Percentiles rank a stretch among this genome's conserved stretches.
phyloP scores from a whole-genome alignment of 2,797 vertebrate species.

The Muscicapa comitata region DNA sequence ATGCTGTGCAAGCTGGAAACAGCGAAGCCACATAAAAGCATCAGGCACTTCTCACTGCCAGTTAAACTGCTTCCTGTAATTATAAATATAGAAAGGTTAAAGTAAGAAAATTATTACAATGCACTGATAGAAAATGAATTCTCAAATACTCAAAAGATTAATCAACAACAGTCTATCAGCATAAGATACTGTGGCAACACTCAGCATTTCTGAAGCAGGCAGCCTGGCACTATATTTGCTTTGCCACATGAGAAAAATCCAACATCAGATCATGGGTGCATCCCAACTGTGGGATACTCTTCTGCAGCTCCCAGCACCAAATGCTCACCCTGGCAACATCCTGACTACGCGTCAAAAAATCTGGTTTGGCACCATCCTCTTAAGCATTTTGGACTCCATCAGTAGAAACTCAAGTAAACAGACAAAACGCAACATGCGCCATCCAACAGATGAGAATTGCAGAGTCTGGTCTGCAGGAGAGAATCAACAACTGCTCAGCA shows the following conservation, averaged over 20 bases:
- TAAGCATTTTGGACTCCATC: not conserved
- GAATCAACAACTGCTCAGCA: not conserved
- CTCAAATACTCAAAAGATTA: not conserved
- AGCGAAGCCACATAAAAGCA: constrained; percentile 22
- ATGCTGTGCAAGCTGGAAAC: not conserved
- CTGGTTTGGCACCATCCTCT: constrained; percentile 24
- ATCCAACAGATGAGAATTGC: not conserved
- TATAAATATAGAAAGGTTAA: constrained; percentile 11
- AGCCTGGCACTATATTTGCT: not conserved
- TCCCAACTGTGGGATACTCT: not conserved
- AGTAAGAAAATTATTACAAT: constrained; percentile 22
- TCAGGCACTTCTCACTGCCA: not conserved
- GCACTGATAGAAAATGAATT: not conserved
- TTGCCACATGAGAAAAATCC: not conserved
- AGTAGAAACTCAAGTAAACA: not conserved
- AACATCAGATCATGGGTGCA: not conserved
- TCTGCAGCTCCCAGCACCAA: not conserved
- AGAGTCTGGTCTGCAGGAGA: not conserved
- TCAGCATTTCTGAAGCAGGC: not conserved
- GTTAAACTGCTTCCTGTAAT: not conserved
- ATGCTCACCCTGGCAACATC: not conserved
- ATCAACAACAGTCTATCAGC: not conserved
- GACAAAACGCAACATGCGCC: not conserved
- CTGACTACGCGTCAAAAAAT: not conserved
- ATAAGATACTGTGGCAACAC: not conserved